Base-by-base conservation (phyloP, 2,888 invertebrate genomes). In the Ferdinandea cuprea region DNA sequence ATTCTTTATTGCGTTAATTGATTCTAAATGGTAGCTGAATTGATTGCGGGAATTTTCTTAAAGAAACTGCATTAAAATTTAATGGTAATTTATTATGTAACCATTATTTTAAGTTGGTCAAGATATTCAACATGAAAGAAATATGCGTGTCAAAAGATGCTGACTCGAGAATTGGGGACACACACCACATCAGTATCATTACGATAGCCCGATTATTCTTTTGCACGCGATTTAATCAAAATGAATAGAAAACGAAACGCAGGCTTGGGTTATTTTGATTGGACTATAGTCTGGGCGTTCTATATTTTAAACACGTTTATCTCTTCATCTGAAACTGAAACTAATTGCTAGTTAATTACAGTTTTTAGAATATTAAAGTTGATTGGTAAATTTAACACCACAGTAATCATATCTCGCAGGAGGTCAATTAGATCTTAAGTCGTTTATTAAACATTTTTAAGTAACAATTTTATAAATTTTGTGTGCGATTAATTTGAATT, bases 151-250 rank as follows among this genome's bases (percentile, higher is more conserved):
- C 40, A 17, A 52, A n/a, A 52, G 28, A 48, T 40, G 54, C 54
- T 56, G 66, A 42, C n/a, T 58, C 21, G 17, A 4, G 50, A 66
- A 76, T 68, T 76, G 66, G 44, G 66, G 68, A 59, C 66, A 56
- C 59, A 56, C 19, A 35, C 8, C 15, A 15, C 19, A 37, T n/a
- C 54, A 8, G n/a, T 72, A 63, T n/a, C 72, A 72, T 72, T 52
- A 25, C 13, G 5, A 1, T 56, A 56, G 30, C 13, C 21, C 19
- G 48, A 48, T 30, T 65, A 56, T 56, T 35, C 11, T 15, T 35
- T 13, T 25, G 21, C 74, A 76, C 54, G 74, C 74, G 68, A 76
- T 68, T 59, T 21, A 40, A 35, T 63, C 11, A 11, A 9, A 21
- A 28, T 19, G 5, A 19, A 19, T 46, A 46, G 7, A 19, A 19